Evolutionary conservation across 2,888 invertebrate genomes (phyloP), one percentile per base, ranked within the genome.

Genomic region (Noctua fimbriata): DNA sequence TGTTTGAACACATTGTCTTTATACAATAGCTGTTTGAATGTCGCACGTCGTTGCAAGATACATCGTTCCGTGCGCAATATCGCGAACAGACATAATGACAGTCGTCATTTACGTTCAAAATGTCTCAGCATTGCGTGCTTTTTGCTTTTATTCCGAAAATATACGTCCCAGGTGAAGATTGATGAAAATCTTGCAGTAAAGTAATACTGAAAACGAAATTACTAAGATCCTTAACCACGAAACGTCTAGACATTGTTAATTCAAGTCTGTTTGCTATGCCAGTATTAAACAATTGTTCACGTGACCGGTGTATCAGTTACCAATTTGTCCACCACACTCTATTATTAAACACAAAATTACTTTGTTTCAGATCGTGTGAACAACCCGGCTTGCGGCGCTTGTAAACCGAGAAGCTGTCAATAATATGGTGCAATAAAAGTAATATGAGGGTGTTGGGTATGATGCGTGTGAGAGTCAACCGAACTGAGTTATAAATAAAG

Each of bases 311-410:
- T 90, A 92, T 91, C 90, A 78, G 83, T 91, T 91, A 91, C 89
- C 89, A 90, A 90, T 90, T 90, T 91, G 91, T 92, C 88, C 81
- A 89, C 83, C 87, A 87, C 84, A 88, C 88, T 88, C 92, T 93
- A 93, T 93, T 91, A 93, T 91, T 94, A 93, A 95, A 86, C 92
- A 90, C 89, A 89, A 92, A 92, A 92, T 92, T 90, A 89, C 94
- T 93, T 95, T 94, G 95, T 96, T 96, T 89, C 96, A 95, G 95
- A 94, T 94, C 92, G 92, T 92, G 93, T 93, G 92, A 93, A 92
- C 92, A 88, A 91, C 91, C 94, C 92, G 91, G 90, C 89, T 89
- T 92, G 93, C 91, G 91, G 93, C 92, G 92, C 93, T 89, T 92
- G 87, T 90, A 88, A 89, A 88, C 81, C 79, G 85, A 87, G 83